A percentile compares a stretch with the other conserved stretches of the same genome.
Evolutionary conservation across 92 coral and sea anemone genomes (phyloP).

Genomic region (Epizoanthus ramosus): DNA sequence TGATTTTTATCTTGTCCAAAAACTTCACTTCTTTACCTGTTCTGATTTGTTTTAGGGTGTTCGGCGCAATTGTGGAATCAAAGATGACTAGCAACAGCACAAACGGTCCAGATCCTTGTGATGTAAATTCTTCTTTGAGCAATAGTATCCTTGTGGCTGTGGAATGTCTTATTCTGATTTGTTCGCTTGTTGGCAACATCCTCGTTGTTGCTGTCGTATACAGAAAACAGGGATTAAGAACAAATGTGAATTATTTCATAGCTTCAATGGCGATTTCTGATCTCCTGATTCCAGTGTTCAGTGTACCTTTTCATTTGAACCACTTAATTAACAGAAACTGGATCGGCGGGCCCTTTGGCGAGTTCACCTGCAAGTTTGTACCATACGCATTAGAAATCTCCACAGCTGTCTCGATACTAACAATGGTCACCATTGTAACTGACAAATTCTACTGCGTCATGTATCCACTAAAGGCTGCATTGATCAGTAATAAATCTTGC

Average conservation of each 20-base stretch:
- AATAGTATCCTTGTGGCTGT: not conserved
- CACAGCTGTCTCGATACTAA: conserved; percentile 63
- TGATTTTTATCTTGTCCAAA: no score
- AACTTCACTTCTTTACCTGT: no score
- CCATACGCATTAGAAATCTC: conserved; percentile 71
- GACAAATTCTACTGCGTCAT: conserved; percentile 69
- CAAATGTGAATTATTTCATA: conserved; percentile 74
- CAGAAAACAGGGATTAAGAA: conserved; percentile 59
- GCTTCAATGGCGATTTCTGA: conserved; percentile 75
- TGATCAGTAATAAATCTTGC: conserved; percentile 53
- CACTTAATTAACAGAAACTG: conserved; percentile 39
- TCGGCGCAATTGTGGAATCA: no score
- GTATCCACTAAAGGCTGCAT: conserved; percentile 58
- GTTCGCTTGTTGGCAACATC: conserved; percentile 68
- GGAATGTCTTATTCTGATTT: conserved; percentile 30
- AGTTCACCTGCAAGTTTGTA: conserved; percentile 62
- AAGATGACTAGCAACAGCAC: no score
- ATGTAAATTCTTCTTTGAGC: no score
- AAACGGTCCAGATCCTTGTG: no score
- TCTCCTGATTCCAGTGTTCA: conserved; percentile 60
- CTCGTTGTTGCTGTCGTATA: conserved; percentile 62
- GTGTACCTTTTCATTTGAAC: conserved; percentile 69
- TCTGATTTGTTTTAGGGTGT: no score
- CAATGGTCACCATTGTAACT: conserved; percentile 60
- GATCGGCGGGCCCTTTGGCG: conserved; percentile 55